Base-by-base conservation (phyloP, 92 coral and sea anemone species). In the Anthopleura xanthogrammica region DNA sequence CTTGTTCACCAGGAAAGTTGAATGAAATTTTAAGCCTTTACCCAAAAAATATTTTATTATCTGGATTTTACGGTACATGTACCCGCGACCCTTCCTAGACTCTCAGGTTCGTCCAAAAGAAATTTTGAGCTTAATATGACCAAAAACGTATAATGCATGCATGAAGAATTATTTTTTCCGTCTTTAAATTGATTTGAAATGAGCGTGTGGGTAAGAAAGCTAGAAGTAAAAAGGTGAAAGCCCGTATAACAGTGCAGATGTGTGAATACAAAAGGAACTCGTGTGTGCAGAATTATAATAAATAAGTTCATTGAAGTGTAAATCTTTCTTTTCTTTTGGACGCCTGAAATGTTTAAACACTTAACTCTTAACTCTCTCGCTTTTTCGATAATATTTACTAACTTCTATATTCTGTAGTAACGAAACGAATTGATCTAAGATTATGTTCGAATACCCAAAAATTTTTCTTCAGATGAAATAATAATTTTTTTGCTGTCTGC, bases 21-120 rank as follows among this genome's bases (percentile, higher is more conserved):
- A 62, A 62, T 2, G 29, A 62, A 19, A 62, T 62, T 7, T n/a
- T 3, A 62, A 62, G 70, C 70, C 8, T 10, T 62, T n/a, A 19
- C 1, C 11, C 10, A 17, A 29, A 22, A 36, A 23, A 0, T 22
- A 17, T 68, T 68, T 68, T 68, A 68, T 36, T 68, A 68, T 68
- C 74, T 68, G 74, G 74, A 68, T 68, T 36, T 68, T 68, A 68
- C 74, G 74, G 74, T 68, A 68, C 42, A 8, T 20, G 7, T 20
- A 62, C 29, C 36, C 70, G 24, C 24, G 36, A 6, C 70, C 70
- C 29, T 22, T 62, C 70, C 58, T 54, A 54, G 0, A 7, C 36
- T 19, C 36, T 62, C 24, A 62, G 41, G 13, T 68, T 29, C 46
- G 74, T 36, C 74, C 74, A 68, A 68, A 68, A 68, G 74, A 68